phyloP scores from a whole-genome alignment of 2,113 vertebrate species.

The Condylura cristata region DNA sequence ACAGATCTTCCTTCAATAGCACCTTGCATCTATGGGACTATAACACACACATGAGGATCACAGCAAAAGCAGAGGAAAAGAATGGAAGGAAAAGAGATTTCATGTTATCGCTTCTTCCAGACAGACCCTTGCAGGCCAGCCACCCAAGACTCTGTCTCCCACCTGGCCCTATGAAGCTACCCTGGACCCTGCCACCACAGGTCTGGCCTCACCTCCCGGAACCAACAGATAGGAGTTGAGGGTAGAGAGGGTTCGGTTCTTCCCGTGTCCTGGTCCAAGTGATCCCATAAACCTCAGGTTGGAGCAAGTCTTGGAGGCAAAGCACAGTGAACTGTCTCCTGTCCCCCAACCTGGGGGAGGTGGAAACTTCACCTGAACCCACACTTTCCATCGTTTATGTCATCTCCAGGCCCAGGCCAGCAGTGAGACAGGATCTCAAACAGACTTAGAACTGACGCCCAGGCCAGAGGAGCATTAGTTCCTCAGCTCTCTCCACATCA shows the following conservation, averaged over 20 bases:
- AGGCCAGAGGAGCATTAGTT: neutral
- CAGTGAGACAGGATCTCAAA: neutral
- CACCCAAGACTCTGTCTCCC: neutral
- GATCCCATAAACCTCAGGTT: neutral
- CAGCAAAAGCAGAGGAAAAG: neutral
- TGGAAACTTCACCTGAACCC: neutral
- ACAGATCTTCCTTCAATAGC: neutral
- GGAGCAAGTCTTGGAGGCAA: neutral
- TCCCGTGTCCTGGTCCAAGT: neutral
- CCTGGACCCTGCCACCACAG: neutral
- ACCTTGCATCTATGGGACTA: rapidly evolving
- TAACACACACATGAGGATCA: neutral
- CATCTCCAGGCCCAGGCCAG: neutral
- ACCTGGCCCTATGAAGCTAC: neutral
- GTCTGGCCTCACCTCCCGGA: neutral
- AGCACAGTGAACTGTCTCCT: neutral
- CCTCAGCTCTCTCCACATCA: neutral
- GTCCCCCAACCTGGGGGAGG: rapidly evolving
- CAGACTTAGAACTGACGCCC: neutral
- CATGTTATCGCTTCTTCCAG: neutral
- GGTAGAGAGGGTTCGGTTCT: neutral
- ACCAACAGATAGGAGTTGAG: neutral
- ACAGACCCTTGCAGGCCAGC: neutral
- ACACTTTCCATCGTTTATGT: neutral
- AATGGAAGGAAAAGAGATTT: neutral